Conservation (phyloP, 2,888 invertebrate genomes). For the Drosophila tanythrix region DNA sequence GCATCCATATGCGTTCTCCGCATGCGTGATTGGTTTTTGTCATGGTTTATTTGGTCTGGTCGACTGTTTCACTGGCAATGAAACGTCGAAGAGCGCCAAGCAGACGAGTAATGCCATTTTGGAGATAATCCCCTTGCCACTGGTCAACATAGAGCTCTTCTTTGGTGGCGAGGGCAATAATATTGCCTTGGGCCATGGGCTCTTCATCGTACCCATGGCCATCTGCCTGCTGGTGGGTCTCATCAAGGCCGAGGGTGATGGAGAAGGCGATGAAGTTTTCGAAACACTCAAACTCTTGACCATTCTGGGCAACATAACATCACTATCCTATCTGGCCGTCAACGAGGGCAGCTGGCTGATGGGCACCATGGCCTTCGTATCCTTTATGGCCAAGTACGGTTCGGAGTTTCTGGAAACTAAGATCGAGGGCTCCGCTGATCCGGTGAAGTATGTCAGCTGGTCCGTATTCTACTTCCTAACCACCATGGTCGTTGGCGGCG, state of each 20-base stretch:
- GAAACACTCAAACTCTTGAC: constrained; percentile 67
- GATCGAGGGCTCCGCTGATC: constrained; percentile 18
- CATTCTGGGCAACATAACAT: constrained; percentile 75
- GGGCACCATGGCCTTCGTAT: constrained; percentile 70
- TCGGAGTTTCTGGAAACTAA: constrained; percentile 46
- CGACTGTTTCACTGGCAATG: constrained; percentile 17
- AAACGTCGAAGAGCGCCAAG: constrained; percentile 17
- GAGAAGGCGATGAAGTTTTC: constrained; percentile 7
- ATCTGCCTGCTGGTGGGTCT: constrained; percentile 47
- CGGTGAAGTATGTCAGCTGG: constrained; percentile 55
- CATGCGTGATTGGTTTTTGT: constrained; percentile 71
- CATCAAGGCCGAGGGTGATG: constrained; percentile 40
- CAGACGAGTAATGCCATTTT: constrained; percentile 50
- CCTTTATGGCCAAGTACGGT: constrained; percentile 69
- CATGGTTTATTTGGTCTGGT: constrained; percentile 71
- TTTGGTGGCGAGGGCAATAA: constrained; percentile 56
- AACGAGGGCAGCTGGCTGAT: constrained; percentile 67
- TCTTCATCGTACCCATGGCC: constrained; percentile 75
- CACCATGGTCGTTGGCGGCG: constrained; percentile 39
- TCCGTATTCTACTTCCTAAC: constrained; percentile 56
- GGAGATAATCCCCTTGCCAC: constrained; percentile 72
- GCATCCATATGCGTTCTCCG: constrained; percentile 75
- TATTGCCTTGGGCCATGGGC: constrained; percentile 76
- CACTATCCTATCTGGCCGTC: constrained; percentile 69
- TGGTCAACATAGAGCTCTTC: constrained; percentile 75